Base-by-base conservation (phyloP, 1,140 invertebrate genomes). In the Chlorops oryzae region DNA sequence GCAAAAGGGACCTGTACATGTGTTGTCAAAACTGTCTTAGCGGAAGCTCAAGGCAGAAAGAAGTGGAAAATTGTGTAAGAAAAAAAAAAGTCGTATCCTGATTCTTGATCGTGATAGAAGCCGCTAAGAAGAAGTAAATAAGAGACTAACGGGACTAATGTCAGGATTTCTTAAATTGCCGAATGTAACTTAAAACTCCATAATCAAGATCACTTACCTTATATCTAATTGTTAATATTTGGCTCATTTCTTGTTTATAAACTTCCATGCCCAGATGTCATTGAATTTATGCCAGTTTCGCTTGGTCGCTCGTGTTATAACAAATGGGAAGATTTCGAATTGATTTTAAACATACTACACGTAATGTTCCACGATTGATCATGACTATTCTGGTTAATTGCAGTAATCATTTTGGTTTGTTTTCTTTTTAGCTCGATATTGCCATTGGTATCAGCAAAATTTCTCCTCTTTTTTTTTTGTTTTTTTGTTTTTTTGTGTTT, bases 141-240 rank as follows among this genome's bases (percentile, higher is more conserved):
- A 10, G 9, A 45, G 28, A 45, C 25, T 28, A 32, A 7, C 13
- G 12, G 20, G 5, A 10, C 25, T 18, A 27, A 43, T 3, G 3
- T 2, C 23, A 43, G 28, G 23, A 21, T n/a, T 21, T n/a, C 10
- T 21, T 18, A 17, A 10, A 40, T 9, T 3, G 23, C 5, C 10
- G 13, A 3, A 17, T 21, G 23, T 10, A 40, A 40, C 5, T 17
- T 40, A 18, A 21, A 18, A 18, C 39, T 22, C 20, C 22, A n/a
- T 7, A 15, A 18, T 24, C 6, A 15, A 15, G 21, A 4, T 23
- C 15, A 20, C 34, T 47, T 38, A 47, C 45, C 45, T 38, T 47
- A 47, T 23, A 37, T 37, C 18, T 47, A 47, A 20, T 47, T 47
- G 32, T 24, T 37, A 23, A 32, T 47, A 37, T 47, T 47, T 47